Conservation (phyloP, 2,888 invertebrate genomes). For the Diadegma fenestrale region DNA sequence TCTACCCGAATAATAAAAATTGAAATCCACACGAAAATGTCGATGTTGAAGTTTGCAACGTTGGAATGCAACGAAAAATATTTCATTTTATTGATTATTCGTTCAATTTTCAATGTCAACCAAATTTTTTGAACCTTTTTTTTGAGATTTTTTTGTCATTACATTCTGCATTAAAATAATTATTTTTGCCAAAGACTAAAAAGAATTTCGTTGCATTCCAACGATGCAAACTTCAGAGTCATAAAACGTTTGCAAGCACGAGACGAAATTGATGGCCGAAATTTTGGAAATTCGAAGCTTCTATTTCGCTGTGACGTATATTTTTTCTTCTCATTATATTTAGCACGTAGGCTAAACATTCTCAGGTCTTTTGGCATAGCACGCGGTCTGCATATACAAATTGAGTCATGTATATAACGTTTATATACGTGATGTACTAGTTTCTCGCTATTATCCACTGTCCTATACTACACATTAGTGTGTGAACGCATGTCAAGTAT, state of each 20-base stretch:
- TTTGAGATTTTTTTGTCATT: too few relatives aligned
- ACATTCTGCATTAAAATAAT: too few relatives aligned
- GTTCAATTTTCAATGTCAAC: too few relatives aligned
- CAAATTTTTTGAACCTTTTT: too few relatives aligned
- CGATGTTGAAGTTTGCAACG: too few relatives aligned
- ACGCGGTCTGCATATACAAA: conserved; percentile 38
- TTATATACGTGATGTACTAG: conserved; percentile 40
- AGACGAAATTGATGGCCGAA: not conserved
- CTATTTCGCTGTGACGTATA: not conserved
- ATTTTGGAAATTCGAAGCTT: not conserved
- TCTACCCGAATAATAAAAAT: not conserved
- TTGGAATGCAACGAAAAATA: too few relatives aligned
- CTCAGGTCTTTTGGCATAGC: conserved; percentile 13
- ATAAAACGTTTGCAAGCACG: too few relatives aligned
- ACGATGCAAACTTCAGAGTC: too few relatives aligned
- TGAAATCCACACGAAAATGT: not conserved
- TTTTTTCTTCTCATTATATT: conserved; percentile 43
- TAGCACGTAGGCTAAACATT: conserved; percentile 41
- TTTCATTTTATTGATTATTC: too few relatives aligned
- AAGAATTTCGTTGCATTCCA: too few relatives aligned
- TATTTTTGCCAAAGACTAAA: too few relatives aligned
- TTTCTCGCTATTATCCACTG: conserved; percentile 39
- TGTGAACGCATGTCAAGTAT: not conserved
- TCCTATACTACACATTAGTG: not conserved
- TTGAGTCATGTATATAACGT: conserved; percentile 11